Evolutionary conservation across 2,888 invertebrate species (phyloP).

Genomic region (Chalcosyrphus nemorum): DNA sequence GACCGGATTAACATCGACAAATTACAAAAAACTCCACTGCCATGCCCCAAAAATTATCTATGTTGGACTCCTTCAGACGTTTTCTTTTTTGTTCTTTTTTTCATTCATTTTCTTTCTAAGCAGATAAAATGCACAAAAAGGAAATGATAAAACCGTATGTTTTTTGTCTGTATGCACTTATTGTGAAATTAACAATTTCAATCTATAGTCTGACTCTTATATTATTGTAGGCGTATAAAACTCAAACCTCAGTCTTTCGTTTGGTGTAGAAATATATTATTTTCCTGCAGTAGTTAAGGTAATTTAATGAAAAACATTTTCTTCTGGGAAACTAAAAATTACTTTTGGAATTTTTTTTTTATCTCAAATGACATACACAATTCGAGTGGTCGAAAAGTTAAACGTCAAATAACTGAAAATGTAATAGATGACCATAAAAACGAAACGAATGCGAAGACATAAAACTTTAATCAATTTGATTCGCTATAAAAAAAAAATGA

Average conservation of each 20-base stretch:
- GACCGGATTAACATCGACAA: constrained; percentile 33
- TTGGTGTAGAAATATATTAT: constrained; percentile 30
- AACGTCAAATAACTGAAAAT: neutral
- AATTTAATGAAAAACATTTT: constrained; percentile 67
- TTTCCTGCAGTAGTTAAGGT: constrained; percentile 33
- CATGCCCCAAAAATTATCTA: constrained; percentile 52
- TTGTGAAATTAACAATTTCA: neutral
- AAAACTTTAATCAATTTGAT: no score
- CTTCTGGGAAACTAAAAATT: constrained; percentile 37
- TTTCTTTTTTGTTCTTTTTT: neutral
- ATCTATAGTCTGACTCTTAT: no score
- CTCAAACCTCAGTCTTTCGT: constrained; percentile 29
- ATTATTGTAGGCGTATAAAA: no score
- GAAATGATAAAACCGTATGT: neutral
- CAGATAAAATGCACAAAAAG: constrained; percentile 12
- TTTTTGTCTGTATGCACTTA: neutral
- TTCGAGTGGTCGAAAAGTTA: constrained; percentile 32
- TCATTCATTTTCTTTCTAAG: constrained; percentile 1
- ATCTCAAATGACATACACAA: constrained; percentile 35
- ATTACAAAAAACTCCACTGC: neutral
- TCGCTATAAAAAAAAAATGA: no score
- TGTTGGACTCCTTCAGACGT: constrained; percentile 14
- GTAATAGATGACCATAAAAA: constrained; percentile 46
- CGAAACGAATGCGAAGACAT: no score
- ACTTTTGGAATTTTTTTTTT: constrained; percentile 41